Percentiles rank a stretch among this genome's conserved stretches.
Conservation (phyloP, 2,797 vertebrate genomes). For the Luscinia megarhynchos region DNA sequence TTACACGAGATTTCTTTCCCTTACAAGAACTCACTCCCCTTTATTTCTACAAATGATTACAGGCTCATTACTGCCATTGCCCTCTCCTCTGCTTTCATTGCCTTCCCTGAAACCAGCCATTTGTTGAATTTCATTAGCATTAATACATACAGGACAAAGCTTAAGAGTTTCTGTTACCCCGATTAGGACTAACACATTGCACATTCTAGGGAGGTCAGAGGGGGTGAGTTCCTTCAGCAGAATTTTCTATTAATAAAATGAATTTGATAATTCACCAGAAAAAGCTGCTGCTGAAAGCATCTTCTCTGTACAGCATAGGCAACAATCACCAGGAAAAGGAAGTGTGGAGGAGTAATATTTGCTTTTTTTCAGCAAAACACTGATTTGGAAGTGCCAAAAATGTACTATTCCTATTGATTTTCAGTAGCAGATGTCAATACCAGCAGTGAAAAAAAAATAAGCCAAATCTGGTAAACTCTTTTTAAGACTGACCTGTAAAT, state of each 20-base stretch:
- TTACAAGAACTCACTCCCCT: neutral
- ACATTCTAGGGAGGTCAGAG: neutral
- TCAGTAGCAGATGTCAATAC: neutral
- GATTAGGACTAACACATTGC: neutral
- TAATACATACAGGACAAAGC: constrained; percentile 34
- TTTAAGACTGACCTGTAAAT: neutral
- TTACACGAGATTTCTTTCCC: neutral
- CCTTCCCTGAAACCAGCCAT: constrained; percentile 4
- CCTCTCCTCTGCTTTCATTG: constrained; percentile 3
- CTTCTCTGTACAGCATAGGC: neutral
- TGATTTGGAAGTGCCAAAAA: neutral
- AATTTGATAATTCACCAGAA: neutral
- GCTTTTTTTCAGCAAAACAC: neutral
- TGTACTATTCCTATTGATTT: neutral
- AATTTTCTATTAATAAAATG: constrained; percentile 6
- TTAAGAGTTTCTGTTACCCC: neutral
- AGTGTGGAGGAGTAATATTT: neutral
- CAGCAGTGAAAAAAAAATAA: neutral
- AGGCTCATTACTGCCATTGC: constrained; percentile 12
- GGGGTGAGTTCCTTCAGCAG: neutral
- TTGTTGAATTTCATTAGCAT: constrained; percentile 38
- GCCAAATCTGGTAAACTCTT: neutral
- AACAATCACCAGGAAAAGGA: neutral
- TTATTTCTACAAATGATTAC: constrained; percentile 42
- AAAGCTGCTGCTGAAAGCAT: neutral